phyloP scores from a whole-genome alignment of 2,113 vertebrate species.

The Isurus oxyrinchus region DNA sequence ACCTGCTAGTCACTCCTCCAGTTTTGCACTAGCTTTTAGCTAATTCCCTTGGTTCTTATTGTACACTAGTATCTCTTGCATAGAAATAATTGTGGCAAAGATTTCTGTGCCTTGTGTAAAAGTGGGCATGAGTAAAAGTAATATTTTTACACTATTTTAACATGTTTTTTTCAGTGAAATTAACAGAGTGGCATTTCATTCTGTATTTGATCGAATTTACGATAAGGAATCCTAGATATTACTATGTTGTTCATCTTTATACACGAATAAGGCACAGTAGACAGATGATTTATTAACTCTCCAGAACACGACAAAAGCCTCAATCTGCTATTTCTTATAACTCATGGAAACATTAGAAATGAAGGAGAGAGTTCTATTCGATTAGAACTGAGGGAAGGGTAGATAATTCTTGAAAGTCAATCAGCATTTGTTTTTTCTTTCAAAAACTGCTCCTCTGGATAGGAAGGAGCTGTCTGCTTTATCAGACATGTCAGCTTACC shows the following conservation, averaged over 20 bases:
- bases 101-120: background rate
- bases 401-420: slow-evolving; percentile 11
- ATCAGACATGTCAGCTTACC: slow-evolving; percentile 6
- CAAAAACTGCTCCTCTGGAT: background rate
- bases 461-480: background rate
- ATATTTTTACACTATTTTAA: background rate
- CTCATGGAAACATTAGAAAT: background rate
- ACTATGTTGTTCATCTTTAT: background rate
- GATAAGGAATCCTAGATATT: background rate
- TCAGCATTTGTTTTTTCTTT: background rate
- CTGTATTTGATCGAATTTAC: background rate
- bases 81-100: background rate
- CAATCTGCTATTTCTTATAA: background rate
- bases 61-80: background rate
- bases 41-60: background rate
- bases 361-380: background rate
- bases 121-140: background rate
- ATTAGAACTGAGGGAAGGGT: background rate
- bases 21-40: background rate
- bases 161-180: background rate
- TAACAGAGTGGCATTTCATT: background rate
- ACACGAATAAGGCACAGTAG: background rate
- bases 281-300: background rate
- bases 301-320: background rate
- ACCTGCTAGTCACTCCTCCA: background rate